Evolutionary conservation across 2,888 invertebrate genomes (phyloP).

Genomic region (Tenodera sinensis): DNA sequence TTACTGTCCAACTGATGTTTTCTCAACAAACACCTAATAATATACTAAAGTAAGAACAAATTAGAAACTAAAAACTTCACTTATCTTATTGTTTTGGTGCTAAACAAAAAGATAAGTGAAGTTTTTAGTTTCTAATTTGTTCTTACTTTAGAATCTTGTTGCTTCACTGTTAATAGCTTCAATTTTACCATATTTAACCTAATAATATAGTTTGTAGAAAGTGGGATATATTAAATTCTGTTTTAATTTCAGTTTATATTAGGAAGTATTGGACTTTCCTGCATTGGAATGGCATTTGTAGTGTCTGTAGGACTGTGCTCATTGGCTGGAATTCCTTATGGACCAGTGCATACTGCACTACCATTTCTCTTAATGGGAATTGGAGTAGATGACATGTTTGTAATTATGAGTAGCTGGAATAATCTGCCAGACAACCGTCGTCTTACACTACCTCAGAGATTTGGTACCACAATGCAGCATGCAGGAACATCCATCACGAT

Average conservation of each 20-base stretch:
- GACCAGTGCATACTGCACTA: conserved; percentile 76
- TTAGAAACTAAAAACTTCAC: no score
- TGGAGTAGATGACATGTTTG: conserved; percentile 80
- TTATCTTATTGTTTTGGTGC: no score
- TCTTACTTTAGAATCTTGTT: no score
- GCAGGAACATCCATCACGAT: conserved; percentile 82
- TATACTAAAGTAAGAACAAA: no score
- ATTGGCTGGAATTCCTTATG: conserved; percentile 65
- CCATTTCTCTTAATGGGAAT: conserved; percentile 79
- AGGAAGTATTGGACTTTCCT: conserved; percentile 64
- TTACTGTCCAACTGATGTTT: no score
- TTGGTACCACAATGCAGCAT: conserved; percentile 69
- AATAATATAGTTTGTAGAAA: neutral
- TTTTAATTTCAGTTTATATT: conserved; percentile 45
- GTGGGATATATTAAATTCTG: neutral
- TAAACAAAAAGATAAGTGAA: no score
- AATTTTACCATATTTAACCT: no score
- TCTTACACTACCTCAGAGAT: conserved; percentile 56
- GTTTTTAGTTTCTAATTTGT: no score
- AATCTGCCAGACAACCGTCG: conserved; percentile 53
- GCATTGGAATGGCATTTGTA: conserved; percentile 69
- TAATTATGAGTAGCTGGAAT: conserved; percentile 75
- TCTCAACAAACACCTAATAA: no score
- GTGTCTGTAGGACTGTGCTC: conserved; percentile 71
- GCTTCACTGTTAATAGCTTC: no score